Conservation (phyloP, 1,140 invertebrate genomes). For the Drosophila kurseongensis region DNA sequence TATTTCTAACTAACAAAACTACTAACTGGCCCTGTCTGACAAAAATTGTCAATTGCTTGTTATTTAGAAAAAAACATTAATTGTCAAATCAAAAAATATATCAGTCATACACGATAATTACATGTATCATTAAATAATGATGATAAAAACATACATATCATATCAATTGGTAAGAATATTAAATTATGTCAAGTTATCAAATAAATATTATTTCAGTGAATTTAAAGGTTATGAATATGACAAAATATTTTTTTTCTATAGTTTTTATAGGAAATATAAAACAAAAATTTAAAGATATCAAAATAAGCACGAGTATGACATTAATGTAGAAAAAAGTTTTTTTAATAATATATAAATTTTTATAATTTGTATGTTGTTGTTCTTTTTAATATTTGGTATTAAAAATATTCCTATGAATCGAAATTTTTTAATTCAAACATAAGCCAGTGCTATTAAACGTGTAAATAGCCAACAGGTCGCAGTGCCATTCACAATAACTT, state of each 20-base stretch:
- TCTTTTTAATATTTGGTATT: background rate
- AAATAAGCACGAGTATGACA: background rate
- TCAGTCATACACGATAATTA: background rate
- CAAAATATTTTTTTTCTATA: too few relatives aligned
- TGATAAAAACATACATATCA: too few relatives aligned
- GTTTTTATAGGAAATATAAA: too few relatives aligned
- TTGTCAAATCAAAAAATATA: background rate
- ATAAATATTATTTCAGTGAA: too few relatives aligned
- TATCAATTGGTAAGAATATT: too few relatives aligned
- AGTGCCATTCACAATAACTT: background rate
- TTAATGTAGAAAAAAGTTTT: too few relatives aligned
- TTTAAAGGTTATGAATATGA: too few relatives aligned
- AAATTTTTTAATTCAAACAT: background rate
- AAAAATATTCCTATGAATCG: too few relatives aligned
- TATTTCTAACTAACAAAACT: slow-evolving; percentile 11
- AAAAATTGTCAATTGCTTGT: background rate
- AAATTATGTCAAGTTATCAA: too few relatives aligned
- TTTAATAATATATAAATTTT: too few relatives aligned
- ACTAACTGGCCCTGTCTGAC: slow-evolving; percentile 1
- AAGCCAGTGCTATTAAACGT: background rate
- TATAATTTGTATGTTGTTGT: too few relatives aligned
- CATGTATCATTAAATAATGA: background rate
- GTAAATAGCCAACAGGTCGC: slow-evolving; percentile 1
- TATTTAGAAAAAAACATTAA: background rate
- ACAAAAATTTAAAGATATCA: background rate